Evolutionary conservation across 2,113 vertebrate species (phyloP), one percentile per base, ranked within the genome.

Genomic region (Lagopus muta): DNA sequence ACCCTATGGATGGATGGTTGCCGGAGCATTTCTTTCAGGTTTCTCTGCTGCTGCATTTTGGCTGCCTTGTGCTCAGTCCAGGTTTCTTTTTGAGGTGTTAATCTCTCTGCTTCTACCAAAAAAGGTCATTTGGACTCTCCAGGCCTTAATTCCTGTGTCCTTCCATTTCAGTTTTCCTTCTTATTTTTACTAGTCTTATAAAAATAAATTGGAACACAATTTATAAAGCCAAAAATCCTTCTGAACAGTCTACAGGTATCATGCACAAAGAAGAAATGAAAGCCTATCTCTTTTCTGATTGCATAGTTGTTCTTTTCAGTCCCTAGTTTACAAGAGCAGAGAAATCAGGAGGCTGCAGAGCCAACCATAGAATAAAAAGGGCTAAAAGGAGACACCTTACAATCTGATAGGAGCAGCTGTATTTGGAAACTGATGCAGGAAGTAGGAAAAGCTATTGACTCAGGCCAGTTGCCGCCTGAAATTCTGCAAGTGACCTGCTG

Each of bases 1-100:
- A 93, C 94, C 91, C 92, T 88, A 88, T 7, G n/a, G 90, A 73
- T 96, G 96, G 90, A 92, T 93, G 82, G 36, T 57, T 95, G 93
- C 95, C 25, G 72, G 93, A 67, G 75, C 40, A 12, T 79, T 93
- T 94, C 72, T 94, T 95, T 86, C 79, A 86, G 50, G 40, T 93
- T 96, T 79, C 91, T 89, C 64, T 62, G 43, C 73, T 69, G 11
- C 28, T 60, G 45, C n/a, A 10, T 92, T 94, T 93, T 94, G 66
- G 82, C 94, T 86, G 45, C 70, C 80, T 96, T 92, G 78, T 89
- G 60, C 84, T 95, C 82, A 80, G 42, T 84, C 47, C 22, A 60
- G 24, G 48, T 85, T 97, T 81, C 70, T 92, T 76, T 95, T 87
- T 3, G 22, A 93, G 89, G 85, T 89, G 89, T 96, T 95, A 95